Evolutionary conservation across 2,888 invertebrate genomes (phyloP).

Genomic region (Gortyna flavago): DNA sequence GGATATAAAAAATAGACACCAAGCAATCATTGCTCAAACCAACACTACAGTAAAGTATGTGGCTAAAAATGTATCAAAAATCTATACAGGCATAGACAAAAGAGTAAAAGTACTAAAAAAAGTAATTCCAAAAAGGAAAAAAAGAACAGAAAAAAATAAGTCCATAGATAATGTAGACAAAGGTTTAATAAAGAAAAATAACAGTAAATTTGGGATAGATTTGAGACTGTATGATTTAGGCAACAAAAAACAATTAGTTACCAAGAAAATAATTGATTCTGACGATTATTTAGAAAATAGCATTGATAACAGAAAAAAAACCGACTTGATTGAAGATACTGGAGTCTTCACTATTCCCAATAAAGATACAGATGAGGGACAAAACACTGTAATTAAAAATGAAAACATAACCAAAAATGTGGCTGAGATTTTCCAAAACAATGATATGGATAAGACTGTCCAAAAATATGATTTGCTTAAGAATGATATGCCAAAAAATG

Average conservation of each 20-base stretch:
- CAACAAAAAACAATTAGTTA: background rate
- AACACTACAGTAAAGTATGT: no score
- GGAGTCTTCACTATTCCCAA: no score
- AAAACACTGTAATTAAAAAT: background rate
- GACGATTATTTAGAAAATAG: background rate
- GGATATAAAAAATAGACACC: accelerated
- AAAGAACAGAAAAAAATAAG: background rate
- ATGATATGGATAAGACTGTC: background rate
- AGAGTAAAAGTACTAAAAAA: background rate
- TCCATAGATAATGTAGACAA: background rate
- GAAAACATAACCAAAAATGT: background rate
- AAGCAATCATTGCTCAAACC: background rate
- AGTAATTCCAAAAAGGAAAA: background rate
- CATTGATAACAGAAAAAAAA: background rate
- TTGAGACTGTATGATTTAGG: background rate
- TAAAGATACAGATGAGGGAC: no score
- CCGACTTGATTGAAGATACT: no score
- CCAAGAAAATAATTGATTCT: background rate
- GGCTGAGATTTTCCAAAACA: background rate
- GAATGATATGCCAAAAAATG: no score
- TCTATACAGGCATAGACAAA: background rate
- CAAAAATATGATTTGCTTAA: no score
- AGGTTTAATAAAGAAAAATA: background rate
- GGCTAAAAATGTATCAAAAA: background rate
- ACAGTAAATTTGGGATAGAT: background rate